A percentile compares a stretch with the other conserved stretches of the same genome.
Conservation (phyloP, 2,888 invertebrate species). For the Hypselothyrea guttata region DNA sequence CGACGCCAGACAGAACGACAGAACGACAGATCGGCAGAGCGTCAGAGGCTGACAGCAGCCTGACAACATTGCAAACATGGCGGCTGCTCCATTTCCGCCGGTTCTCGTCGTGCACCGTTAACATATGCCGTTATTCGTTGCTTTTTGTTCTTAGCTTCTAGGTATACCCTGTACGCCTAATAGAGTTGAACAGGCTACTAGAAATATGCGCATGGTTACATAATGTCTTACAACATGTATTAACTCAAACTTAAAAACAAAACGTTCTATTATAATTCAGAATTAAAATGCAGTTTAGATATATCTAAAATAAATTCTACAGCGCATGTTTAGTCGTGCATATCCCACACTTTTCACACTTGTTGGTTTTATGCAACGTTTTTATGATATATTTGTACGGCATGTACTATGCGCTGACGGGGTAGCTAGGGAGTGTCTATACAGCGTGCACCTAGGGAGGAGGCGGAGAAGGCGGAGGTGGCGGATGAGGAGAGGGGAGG, state of each 20-base stretch:
- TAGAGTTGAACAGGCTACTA: too few species aligned
- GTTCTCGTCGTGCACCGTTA: conserved; percentile 29
- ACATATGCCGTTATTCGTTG: conserved; percentile 36
- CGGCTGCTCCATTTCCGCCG: conserved; percentile 69
- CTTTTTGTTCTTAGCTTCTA: conserved; percentile 54
- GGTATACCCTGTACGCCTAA: conserved; percentile 20
- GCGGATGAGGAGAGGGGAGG: background rate
- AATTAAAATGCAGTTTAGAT: too few species aligned
- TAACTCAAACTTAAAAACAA: too few species aligned
- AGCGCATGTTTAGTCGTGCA: too few species aligned
- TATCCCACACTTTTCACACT: too few species aligned
- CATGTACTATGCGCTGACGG: background rate
- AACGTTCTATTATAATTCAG: too few species aligned
- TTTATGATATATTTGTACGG: conserved; percentile 8
- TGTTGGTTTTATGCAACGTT: conserved; percentile 3
- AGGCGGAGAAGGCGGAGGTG: background rate
- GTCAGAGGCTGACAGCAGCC: conserved; percentile 40
- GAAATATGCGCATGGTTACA: too few species aligned
- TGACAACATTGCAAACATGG: conserved; percentile 62
- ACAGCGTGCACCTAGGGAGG: conserved; percentile 3
- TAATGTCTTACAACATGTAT: too few species aligned
- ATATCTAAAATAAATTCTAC: too few species aligned
- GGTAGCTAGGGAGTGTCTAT: conserved; percentile 14
- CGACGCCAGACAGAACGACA: background rate
- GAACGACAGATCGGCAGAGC: background rate